Conservation (phyloP, 2,888 invertebrate species). For the Iselma pallidipennis region DNA sequence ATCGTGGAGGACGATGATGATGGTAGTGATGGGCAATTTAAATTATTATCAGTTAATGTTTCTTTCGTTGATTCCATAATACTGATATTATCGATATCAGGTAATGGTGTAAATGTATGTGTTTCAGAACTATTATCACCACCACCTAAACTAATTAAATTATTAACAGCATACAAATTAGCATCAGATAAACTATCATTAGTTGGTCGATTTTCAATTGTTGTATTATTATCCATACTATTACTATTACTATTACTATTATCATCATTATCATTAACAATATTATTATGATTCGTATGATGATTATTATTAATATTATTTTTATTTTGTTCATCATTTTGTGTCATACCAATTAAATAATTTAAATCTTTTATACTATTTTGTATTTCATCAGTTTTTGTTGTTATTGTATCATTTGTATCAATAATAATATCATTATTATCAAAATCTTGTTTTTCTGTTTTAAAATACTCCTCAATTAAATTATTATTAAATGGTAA, state of each 20-base stretch:
- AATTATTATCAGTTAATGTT: conserved; percentile 2
- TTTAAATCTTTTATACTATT: conserved; percentile 10
- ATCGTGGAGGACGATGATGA: no score
- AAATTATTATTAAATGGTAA: conserved; percentile 2
- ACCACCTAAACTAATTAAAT: conserved; percentile 8
- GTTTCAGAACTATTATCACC: conserved; percentile 4
- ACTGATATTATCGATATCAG: conserved; percentile 9
- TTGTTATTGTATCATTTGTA: conserved; percentile 1
- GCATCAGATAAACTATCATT: conserved; percentile 3
- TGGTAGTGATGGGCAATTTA: neutral
- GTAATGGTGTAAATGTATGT: conserved; percentile 1
- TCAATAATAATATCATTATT: conserved; percentile 8
- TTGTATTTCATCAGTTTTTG: conserved; percentile 15
- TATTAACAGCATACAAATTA: conserved; percentile 12
- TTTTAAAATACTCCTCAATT: conserved; percentile 14
- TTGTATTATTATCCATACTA: neutral
- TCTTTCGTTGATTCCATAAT: conserved; percentile 13
- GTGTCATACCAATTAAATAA: conserved; percentile 10
- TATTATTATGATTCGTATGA: no score
- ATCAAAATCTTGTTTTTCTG: conserved; percentile 15
- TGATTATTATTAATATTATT: no score
- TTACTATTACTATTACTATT: neutral
- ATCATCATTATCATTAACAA: neutral
- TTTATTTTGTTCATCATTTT: conserved; percentile 2
- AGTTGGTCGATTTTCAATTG: neutral